These are phyloP conservation scores for Neomorphus geoffroyi DNA, from an alignment of 2,797 vertebrate genomes.

Conservation along the genomic window DNA sequence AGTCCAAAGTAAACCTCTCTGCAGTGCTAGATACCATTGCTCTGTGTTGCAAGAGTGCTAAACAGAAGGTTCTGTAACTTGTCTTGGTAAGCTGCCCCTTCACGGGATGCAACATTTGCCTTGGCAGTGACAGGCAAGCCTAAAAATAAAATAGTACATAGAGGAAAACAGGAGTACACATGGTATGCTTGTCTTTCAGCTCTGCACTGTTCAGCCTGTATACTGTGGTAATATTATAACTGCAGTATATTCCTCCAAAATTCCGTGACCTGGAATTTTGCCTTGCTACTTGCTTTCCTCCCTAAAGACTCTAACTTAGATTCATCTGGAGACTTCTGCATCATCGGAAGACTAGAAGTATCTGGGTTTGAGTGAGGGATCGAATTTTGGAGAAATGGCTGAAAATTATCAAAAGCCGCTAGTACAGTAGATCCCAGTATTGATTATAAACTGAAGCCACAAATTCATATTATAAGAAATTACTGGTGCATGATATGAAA, in stretches of 20 bases:
- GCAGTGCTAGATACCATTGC: neutral
- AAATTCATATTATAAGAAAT: neutral
- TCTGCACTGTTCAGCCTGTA: neutral
- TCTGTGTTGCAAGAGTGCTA: constrained; percentile 4
- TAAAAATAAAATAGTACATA: constrained; percentile 67
- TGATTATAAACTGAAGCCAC: neutral
- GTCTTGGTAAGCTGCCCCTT: constrained; percentile 39
- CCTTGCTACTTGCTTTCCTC: neutral
- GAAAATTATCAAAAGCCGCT: neutral
- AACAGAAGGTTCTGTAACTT: constrained; percentile 48
- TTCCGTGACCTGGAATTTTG: neutral
- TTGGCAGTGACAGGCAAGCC: constrained; percentile 35
- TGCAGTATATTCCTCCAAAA: neutral
- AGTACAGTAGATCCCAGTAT: neutral
- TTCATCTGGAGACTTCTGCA: neutral
- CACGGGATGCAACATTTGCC: constrained; percentile 20
- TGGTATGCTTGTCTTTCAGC: neutral
- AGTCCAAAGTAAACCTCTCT: neutral
- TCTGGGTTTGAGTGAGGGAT: neutral
- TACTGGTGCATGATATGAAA: neutral
- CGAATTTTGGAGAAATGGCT: neutral
- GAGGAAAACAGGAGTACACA: constrained; percentile 11
- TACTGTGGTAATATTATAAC: neutral
- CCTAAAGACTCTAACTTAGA: neutral
- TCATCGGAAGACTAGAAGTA: neutral